Evolutionary conservation across 2,113 vertebrate species (phyloP).

Genomic region (Uria aalge): DNA sequence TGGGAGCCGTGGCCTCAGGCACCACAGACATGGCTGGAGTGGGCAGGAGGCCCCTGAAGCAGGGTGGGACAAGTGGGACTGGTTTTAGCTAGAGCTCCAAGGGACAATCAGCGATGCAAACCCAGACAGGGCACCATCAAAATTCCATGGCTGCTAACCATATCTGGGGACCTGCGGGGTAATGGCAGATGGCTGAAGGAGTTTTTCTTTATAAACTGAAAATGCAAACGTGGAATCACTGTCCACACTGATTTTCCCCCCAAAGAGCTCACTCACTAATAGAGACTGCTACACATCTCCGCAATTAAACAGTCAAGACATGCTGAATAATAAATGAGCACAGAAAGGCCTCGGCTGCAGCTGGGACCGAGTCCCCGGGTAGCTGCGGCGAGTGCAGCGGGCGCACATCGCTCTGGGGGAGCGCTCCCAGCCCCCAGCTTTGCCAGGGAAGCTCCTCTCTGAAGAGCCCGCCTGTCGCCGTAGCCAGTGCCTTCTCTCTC

Average conservation of each 20-base stretch:
- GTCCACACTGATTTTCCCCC: not conserved
- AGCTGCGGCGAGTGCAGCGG: not conserved
- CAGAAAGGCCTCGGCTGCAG: not conserved
- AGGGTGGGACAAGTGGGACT: fast-evolving
- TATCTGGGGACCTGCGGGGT: not conserved
- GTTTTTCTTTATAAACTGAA: not conserved
- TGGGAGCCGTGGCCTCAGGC: not conserved
- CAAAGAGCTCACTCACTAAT: not conserved
- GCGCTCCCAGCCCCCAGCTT: not conserved
- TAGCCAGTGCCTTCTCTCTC: not conserved
- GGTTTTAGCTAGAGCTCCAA: not conserved
- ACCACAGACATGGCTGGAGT: fast-evolving
- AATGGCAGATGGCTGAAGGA: not conserved
- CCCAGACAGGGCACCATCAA: not conserved
- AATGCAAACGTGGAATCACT: not conserved
- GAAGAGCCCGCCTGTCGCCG: fast-evolving
- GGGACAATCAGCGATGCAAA: fast-evolving
- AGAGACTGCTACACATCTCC: not conserved
- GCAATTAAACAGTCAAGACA: slow-evolving; percentile 17
- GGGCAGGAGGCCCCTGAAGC: not conserved
- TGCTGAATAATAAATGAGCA: slow-evolving; percentile 12
- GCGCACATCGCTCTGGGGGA: fast-evolving
- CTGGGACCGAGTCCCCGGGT: not conserved
- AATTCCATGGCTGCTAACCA: not conserved
- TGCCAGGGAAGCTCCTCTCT: not conserved